A percentile compares a stretch with the other conserved stretches of the same genome.
Conservation (phyloP, 2,797 vertebrate species). For the Crax fasciolata region DNA sequence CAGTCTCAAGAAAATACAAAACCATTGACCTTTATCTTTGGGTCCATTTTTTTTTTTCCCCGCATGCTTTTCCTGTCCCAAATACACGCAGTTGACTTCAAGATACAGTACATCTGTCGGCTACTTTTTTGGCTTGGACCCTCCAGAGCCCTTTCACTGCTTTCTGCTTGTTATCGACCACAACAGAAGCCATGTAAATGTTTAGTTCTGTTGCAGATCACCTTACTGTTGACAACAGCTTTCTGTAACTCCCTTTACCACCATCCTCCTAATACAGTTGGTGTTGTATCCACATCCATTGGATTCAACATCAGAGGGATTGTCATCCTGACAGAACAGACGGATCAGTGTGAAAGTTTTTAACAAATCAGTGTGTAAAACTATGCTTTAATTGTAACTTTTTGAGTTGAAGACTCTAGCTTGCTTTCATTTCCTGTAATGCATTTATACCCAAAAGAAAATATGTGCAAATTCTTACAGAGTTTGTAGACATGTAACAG, state of each 20-base stretch:
- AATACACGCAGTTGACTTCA: conserved; percentile 57
- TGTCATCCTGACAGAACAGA: conserved; percentile 56
- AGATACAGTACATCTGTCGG: conserved; percentile 75
- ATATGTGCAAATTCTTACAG: background rate
- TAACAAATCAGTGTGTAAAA: background rate
- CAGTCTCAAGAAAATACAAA: background rate
- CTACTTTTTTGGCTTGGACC: conserved; percentile 9
- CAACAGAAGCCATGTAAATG: conserved; percentile 53
- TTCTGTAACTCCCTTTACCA: conserved; percentile 81
- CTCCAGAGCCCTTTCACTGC: conserved; percentile 60
- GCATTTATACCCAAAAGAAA: background rate
- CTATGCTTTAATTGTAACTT: background rate
- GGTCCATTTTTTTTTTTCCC: background rate
- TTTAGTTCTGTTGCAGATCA: conserved; percentile 64
- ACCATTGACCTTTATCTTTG: background rate
- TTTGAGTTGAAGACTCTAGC: background rate
- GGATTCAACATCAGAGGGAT: conserved; percentile 57
- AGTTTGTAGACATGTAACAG: fast-evolving
- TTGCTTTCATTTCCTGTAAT: background rate
- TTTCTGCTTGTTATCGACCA: conserved; percentile 66
- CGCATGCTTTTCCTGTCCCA: conserved; percentile 58
- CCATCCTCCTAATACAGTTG: conserved; percentile 36
- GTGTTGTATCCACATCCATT: conserved; percentile 73
- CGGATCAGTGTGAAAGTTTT: background rate
- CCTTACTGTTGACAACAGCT: conserved; percentile 82